Percentiles rank a stretch among this genome's conserved stretches.
Evolutionary conservation across 2,797 vertebrate genomes (phyloP).

Genomic region (Chiloscyllium punctatum): DNA sequence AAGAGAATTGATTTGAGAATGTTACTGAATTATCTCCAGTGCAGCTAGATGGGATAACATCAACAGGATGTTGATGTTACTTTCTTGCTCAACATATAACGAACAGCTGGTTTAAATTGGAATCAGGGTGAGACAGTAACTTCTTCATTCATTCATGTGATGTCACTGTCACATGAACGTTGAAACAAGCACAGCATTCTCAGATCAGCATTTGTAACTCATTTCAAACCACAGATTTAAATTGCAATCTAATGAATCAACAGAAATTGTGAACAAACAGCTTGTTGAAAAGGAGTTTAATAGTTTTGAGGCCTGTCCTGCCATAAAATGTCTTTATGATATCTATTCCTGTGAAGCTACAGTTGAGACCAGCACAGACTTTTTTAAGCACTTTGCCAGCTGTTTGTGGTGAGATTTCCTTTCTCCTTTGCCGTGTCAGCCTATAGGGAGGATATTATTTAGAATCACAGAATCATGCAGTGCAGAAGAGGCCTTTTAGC

Average conservation of each 20-base stretch:
- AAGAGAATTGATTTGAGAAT: not conserved
- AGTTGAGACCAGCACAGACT: not conserved
- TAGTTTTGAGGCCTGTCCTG: not conserved
- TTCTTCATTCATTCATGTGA: not conserved
- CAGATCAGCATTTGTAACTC: not conserved
- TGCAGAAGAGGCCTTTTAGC: too few relatives aligned
- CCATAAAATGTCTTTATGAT: not conserved
- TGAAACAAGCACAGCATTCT: not conserved
- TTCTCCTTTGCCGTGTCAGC: not conserved
- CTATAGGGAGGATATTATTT: not conserved
- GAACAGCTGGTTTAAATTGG: not conserved
- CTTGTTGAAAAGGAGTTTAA: not conserved
- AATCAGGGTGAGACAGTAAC: constrained; percentile 1
- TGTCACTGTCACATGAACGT: not conserved
- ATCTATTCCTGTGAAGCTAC: not conserved
- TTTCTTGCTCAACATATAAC: not conserved
- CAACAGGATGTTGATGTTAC: not conserved
- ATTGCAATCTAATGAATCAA: not conserved
- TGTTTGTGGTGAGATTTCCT: not conserved
- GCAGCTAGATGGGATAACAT: too few relatives aligned
- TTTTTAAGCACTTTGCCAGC: not conserved
- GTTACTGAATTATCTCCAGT: too few relatives aligned
- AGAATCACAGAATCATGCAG: not conserved
- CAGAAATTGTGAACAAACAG: not conserved
- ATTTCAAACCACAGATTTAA: not conserved